Evolutionary conservation across 2,797 vertebrate genomes (phyloP).

Genomic region (Diglossa cyanea): DNA sequence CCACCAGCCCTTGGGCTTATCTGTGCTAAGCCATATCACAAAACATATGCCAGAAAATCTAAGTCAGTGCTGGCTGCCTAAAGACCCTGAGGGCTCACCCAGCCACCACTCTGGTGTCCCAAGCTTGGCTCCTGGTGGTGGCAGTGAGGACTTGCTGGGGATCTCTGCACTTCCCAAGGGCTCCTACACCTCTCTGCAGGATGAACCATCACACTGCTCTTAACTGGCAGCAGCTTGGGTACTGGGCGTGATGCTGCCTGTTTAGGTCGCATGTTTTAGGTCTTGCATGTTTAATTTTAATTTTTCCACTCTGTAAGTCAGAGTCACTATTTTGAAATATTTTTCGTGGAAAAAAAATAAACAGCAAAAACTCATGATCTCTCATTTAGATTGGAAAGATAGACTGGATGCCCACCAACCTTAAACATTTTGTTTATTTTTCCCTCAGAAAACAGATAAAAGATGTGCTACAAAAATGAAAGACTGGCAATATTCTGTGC

Average conservation of each 20-base stretch:
- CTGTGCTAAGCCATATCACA: neutral
- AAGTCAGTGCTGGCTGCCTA: neutral
- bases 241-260: neutral
- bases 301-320: neutral
- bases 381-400: neutral
- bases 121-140: neutral
- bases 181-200: neutral
- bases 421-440: neutral
- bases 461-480: neutral
- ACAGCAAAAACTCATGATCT: neutral
- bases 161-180: fast-evolving
- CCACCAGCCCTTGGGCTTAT: neutral
- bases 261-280: too few species aligned
- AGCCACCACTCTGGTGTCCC: neutral
- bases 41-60: neutral
- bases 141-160: neutral
- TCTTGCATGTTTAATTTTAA: neutral
- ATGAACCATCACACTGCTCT: fast-evolving
- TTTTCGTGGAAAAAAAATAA: neutral
- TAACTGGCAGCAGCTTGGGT: neutral
- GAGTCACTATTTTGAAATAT: neutral
- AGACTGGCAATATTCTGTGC: neutral
- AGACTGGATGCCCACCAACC: neutral
- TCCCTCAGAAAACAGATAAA: neutral
- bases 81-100: neutral